Percentiles rank a stretch among this genome's conserved stretches.
Conservation (phyloP, 2,888 invertebrate species). For the Gastrophysa polygoni region DNA sequence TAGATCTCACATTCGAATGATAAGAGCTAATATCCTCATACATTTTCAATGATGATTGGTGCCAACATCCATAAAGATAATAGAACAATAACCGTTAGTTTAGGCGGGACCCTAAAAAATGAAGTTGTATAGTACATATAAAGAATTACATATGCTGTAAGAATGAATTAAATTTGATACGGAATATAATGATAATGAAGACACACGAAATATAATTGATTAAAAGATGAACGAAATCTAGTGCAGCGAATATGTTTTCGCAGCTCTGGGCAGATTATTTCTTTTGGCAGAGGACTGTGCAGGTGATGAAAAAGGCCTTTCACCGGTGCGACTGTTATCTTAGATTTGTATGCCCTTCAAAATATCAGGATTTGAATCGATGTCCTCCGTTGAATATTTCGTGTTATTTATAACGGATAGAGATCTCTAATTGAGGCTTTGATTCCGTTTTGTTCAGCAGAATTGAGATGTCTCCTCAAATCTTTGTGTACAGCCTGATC, state of each 20-base stretch:
- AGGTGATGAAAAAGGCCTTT: not conserved
- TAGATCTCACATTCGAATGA: not conserved
- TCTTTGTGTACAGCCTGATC: not conserved
- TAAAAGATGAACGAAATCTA: not conserved
- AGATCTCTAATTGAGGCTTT: not conserved
- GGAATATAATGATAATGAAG: no score
- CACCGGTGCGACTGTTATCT: not conserved
- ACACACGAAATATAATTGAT: not conserved
- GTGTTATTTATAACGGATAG: not conserved
- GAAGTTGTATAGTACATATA: no score
- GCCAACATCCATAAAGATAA: no score
- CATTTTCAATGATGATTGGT: not conserved
- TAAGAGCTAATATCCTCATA: not conserved
- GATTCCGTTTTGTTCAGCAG: not conserved
- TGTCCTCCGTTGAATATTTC: not conserved
- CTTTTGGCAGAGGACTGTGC: not conserved
- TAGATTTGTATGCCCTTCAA: not conserved
- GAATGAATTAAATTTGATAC: no score
- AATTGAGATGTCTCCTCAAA: not conserved
- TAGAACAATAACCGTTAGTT: no score
- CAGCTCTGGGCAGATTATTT: not conserved
- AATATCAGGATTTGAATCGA: not conserved
- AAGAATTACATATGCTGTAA: no score
- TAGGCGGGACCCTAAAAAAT: no score
- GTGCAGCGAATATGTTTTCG: not conserved